A percentile compares a stretch with the other conserved stretches of the same genome.
phyloP scores from a whole-genome alignment of 2,888 invertebrate genomes.

The Hesperia comma region DNA sequence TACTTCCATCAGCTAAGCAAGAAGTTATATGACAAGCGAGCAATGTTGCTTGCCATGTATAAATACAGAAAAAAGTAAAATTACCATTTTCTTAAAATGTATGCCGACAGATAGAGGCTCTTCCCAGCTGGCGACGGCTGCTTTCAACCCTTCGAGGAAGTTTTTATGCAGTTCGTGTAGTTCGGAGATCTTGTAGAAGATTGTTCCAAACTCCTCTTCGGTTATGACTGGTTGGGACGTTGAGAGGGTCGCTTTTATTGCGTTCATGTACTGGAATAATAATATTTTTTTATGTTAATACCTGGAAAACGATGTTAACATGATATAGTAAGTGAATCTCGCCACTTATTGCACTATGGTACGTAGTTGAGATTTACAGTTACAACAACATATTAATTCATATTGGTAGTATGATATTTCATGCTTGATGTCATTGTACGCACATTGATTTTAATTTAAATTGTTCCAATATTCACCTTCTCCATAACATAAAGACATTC shows the following conservation, averaged over 20 bases:
- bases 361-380: no score
- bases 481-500: conserved; percentile 95
- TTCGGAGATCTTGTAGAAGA: conserved; percentile 96
- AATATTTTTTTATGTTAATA: background rate
- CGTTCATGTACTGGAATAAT: conserved; percentile 92
- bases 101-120: conserved; percentile 91
- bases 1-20: no score
- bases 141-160: conserved; percentile 90
- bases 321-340: no score
- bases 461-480: conserved; percentile 83
- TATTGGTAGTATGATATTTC: no score
- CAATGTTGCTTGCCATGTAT: no score
- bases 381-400: no score
- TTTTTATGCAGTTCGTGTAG: conserved; percentile 91
- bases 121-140: conserved; percentile 88
- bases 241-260: conserved; percentile 92
- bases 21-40: no score
- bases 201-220: conserved; percentile 93
- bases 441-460: background rate
- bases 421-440: no score
- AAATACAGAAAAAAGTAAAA: conserved; percentile 38
- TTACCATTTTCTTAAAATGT: conserved; percentile 92
- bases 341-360: no score
- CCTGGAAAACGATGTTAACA: no score
- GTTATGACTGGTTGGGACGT: conserved; percentile 96